phyloP scores from a whole-genome alignment of 2,797 vertebrate genomes.

The Tachyglossus aculeatus region DNA sequence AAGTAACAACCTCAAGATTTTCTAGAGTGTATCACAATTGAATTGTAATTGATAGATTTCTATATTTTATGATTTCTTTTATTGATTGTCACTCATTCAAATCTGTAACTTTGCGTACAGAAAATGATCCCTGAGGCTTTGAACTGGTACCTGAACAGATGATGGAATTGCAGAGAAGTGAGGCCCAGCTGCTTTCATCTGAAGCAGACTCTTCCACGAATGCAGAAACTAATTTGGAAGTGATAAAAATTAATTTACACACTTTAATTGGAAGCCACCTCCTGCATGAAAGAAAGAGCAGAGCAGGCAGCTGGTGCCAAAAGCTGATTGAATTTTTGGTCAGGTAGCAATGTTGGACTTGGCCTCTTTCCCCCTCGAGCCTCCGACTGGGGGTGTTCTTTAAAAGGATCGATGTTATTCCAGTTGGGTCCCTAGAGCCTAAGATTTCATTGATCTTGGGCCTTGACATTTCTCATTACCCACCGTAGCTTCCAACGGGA shows the following conservation, averaged over 20 bases:
- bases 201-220: constrained; percentile 74
- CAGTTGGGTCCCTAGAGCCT: constrained; percentile 81
- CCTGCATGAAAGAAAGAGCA: constrained; percentile 60
- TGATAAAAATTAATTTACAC: constrained; percentile 87
- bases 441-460: constrained; percentile 85
- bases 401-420: constrained; percentile 86
- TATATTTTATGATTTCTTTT: constrained; percentile 42
- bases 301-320: constrained; percentile 64
- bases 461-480: constrained; percentile 84
- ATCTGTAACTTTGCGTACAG: constrained; percentile 43
- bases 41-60: constrained; percentile 45
- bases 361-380: constrained; percentile 79
- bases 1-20: constrained; percentile 30
- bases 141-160: constrained; percentile 52
- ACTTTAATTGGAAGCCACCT: constrained; percentile 86
- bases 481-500: constrained; percentile 67
- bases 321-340: constrained; percentile 93
- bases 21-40: constrained; percentile 12
- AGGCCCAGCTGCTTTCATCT: constrained; percentile 72
- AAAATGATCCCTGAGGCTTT: constrained; percentile 55
- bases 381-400: constrained; percentile 82
- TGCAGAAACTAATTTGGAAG: constrained; percentile 82
- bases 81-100: constrained; percentile 48
- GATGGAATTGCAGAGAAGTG: constrained; percentile 64
- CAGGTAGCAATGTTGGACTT: constrained; percentile 84